Conservation (phyloP, 2,113 vertebrate genomes). For the Tachuris rubrigastra region DNA sequence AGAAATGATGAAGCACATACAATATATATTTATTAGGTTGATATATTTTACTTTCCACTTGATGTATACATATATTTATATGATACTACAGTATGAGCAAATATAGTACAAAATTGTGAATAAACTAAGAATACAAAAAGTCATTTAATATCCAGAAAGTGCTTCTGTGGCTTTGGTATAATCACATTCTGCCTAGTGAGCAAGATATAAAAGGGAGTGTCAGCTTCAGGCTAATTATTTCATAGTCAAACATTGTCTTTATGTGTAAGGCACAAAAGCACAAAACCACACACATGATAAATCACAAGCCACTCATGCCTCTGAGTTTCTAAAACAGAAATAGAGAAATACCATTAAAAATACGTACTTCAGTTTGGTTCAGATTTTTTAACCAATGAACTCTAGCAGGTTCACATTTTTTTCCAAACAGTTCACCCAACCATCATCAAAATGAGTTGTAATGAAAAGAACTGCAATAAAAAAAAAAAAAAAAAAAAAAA, state of each 20-base stretch:
- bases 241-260: background rate
- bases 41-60: background rate
- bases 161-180: background rate
- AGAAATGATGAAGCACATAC: background rate
- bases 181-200: background rate
- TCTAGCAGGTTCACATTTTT: background rate
- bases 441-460: slow-evolving; percentile 19
- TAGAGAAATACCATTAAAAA: background rate
- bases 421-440: background rate
- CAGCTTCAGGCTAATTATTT: background rate
- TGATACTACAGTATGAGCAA: background rate
- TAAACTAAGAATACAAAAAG: background rate
- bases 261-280: background rate
- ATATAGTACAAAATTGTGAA: background rate
- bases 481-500: background rate
- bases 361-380: background rate
- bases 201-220: background rate
- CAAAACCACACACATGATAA: background rate
- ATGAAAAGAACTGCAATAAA: slow-evolving; percentile 19
- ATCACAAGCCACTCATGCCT: background rate
- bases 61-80: background rate
- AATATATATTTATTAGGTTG: background rate
- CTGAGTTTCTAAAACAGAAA: slow-evolving; percentile 11
- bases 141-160: background rate
- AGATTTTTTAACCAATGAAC: slow-evolving; percentile 6